phyloP scores from a whole-genome alignment of 2,113 vertebrate genomes.

The Myrmecophaga tridactyla region DNA sequence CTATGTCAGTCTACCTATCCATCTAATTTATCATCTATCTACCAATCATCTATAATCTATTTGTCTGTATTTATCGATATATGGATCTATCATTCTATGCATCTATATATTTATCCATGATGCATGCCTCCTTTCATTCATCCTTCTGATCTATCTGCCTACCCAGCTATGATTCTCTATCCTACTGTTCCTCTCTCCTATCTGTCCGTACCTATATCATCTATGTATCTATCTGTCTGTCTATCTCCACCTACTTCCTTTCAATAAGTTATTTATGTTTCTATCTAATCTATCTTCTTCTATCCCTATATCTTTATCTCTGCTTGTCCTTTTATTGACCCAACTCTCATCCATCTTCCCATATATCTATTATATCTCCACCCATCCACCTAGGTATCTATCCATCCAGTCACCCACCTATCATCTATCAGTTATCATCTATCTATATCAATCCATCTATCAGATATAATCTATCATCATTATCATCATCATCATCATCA shows the following conservation, averaged over 20 bases:
- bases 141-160: background rate
- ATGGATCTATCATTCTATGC: background rate
- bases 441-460: too few relatives aligned
- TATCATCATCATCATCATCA: too few relatives aligned
- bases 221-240: background rate
- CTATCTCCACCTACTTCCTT: background rate
- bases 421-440: background rate
- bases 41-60: too few relatives aligned
- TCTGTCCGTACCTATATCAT: background rate
- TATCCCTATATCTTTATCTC: background rate
- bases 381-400: background rate
- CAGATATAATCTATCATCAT: background rate
- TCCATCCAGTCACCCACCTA: too few relatives aligned
- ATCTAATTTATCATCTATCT: background rate
- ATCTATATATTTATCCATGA: background rate
- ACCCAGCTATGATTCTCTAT: background rate
- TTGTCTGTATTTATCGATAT: too few relatives aligned
- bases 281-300: background rate
- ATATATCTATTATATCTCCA: background rate
- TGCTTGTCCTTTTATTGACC: background rate
- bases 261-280: background rate
- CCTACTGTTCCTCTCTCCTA: background rate
- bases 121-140: background rate
- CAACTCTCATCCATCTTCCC: background rate
- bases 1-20: background rate